Evolutionary conservation across 2,113 vertebrate genomes (phyloP).

Genomic region (Psephotus haematonotus): DNA sequence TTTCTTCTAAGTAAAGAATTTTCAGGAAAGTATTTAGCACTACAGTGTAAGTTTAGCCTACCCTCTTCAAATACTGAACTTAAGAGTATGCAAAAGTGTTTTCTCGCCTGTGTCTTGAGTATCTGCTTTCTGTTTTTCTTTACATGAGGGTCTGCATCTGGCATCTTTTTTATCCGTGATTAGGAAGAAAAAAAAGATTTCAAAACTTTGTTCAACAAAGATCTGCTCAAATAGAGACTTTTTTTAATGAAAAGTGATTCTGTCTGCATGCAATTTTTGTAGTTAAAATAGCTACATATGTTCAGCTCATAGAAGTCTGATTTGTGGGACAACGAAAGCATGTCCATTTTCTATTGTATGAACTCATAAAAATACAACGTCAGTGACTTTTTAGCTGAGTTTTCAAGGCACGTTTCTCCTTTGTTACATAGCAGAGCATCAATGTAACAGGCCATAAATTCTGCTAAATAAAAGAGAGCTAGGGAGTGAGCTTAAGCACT

Average conservation of each 20-base stretch:
- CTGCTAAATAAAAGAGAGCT: slow-evolving; percentile 48
- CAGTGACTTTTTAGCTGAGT: slow-evolving; percentile 36
- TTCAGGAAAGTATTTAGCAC: not conserved
- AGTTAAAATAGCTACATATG: not conserved
- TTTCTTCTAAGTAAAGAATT: not conserved
- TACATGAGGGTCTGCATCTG: not conserved
- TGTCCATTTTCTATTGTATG: not conserved
- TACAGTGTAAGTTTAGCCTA: not conserved
- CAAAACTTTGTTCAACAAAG: not conserved
- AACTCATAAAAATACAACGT: slow-evolving; percentile 41
- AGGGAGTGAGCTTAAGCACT: slow-evolving; percentile 28
- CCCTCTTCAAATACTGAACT: not conserved
- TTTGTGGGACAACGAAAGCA: slow-evolving; percentile 18
- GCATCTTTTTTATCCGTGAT: not conserved
- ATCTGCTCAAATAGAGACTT: not conserved
- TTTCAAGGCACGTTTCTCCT: slow-evolving; percentile 42
- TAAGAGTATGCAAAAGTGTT: not conserved
- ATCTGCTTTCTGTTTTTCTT: not conserved
- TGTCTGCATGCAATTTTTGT: not conserved
- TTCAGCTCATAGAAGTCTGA: not conserved
- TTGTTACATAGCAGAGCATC: slow-evolving; percentile 44
- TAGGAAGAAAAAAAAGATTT: not conserved
- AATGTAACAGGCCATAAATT: slow-evolving; percentile 51
- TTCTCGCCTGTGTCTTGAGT: not conserved
- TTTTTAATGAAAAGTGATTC: not conserved